Conservation (phyloP, 2,797 vertebrate genomes). For the Psittacula echo region DNA sequence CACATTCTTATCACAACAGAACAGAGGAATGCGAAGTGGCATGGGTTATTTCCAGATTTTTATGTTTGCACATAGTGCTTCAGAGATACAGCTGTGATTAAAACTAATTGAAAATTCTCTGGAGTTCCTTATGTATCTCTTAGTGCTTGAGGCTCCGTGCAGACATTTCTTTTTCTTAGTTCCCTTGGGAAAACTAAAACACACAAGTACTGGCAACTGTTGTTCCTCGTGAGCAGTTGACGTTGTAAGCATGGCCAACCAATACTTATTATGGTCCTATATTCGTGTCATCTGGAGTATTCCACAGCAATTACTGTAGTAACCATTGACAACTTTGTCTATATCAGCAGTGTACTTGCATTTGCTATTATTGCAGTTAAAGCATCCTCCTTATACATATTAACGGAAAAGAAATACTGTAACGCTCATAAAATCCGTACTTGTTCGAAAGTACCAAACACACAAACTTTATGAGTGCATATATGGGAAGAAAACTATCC, state of each 20-base stretch:
- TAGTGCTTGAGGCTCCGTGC: background rate
- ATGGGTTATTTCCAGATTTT: background rate
- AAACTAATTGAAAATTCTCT: conserved; percentile 26
- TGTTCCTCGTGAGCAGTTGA: background rate
- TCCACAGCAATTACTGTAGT: background rate
- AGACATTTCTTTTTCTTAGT: background rate
- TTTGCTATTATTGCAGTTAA: background rate
- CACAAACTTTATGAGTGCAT: background rate
- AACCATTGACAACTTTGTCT: background rate
- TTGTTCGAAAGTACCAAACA: background rate
- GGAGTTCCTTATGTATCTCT: background rate
- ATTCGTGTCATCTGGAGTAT: background rate
- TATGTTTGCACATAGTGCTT: background rate
- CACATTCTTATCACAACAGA: background rate
- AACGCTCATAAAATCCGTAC: background rate
- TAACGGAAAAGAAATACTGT: background rate
- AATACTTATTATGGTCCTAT: background rate
- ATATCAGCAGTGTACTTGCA: background rate
- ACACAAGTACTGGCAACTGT: background rate
- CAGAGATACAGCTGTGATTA: background rate
- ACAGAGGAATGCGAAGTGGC: background rate
- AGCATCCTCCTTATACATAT: background rate
- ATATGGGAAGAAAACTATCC: background rate
- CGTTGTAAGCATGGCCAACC: background rate
- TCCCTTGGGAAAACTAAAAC: background rate